Evolutionary conservation across 2,888 invertebrate species (phyloP), one percentile per base, ranked within the genome.

Genomic region (Cryptosula pallasiana): DNA sequence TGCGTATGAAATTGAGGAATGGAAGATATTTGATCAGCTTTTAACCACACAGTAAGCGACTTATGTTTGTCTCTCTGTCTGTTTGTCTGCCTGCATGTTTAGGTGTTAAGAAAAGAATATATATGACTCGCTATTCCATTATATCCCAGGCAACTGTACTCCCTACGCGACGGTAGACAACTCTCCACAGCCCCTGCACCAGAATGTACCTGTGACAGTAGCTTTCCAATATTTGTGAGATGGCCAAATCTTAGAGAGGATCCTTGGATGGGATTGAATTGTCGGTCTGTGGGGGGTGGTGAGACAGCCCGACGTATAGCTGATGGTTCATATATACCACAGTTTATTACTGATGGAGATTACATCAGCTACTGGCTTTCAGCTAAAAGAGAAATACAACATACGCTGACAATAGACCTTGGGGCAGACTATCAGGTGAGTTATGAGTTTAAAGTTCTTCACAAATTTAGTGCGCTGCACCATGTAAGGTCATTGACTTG

Each of bases 351-450:
- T 25, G 63, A 63, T 32, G 63, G 63, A 9, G 32, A 63, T 34
- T 13, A 32, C 5, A 9, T 34, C 13, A 63, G 29, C 32, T 63
- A 29, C 32, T 63, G 63, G 63, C 3, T 63, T 5, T 32, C 63
- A 29, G 2, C 27, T 13, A 34, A 13, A 29, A 13, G 16, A 3
- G 3, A 9, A 16, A 27, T 13, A 2, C 32, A 25, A 27, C 2
- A 27, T 13, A 63, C 25, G n/a, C 2, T 63, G 32, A 63, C 63
- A 63, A n/a, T 63, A 25, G 63, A 63, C 32, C 63, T 63, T 9
- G 63, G 63, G 1, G 32, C 63, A 27, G 16, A 27, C 13, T 63
- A 63, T 32, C 32, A 63, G 63, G 63, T 25, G n/a, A 57, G 5
- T 45, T 45, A n/a, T n/a, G n/a, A n/a, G n/a, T n/a, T n/a, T n/a